Percentiles rank a stretch among this genome's conserved stretches.
Conservation (phyloP, 2,797 vertebrate genomes). For the Acanthopagrus latus region DNA sequence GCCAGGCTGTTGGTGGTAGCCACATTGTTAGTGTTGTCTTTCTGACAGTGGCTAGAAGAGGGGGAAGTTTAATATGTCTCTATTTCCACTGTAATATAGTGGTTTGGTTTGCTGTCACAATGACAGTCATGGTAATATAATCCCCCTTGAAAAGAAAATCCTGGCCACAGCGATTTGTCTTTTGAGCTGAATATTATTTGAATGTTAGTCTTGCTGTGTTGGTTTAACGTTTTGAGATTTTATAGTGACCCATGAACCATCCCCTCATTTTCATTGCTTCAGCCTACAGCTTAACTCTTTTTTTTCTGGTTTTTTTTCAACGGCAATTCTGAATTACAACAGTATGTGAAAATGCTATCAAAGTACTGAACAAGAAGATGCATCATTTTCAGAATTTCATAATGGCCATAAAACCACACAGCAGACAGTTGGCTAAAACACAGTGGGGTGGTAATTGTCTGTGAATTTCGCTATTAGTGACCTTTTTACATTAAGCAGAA, state of each 20-base stretch:
- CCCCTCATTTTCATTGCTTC: not conserved
- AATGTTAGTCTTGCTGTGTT: not conserved
- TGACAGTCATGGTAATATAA: not conserved
- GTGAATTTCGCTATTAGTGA: not conserved
- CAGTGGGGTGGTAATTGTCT: not conserved
- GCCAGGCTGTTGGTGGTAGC: too few relatives aligned
- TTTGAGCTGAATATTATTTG: not conserved
- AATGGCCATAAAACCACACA: not conserved
- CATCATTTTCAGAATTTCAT: conserved; percentile 27
- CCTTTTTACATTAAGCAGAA: not conserved
- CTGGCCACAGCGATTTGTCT: not conserved
- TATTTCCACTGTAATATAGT: too few relatives aligned
- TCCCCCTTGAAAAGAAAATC: conserved; percentile 4
- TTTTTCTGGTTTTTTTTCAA: too few relatives aligned
- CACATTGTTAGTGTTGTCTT: too few relatives aligned
- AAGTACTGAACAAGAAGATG: conserved; percentile 19
- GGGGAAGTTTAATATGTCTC: too few relatives aligned
- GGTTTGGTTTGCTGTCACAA: not conserved
- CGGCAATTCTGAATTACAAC: not conserved
- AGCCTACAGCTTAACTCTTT: not conserved
- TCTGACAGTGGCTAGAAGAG: too few relatives aligned
- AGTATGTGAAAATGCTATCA: too few relatives aligned
- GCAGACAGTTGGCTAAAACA: not conserved
- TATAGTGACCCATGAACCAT: conserved; percentile 5
- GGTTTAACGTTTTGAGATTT: conserved; percentile 3